Percentiles rank a stretch among this genome's conserved stretches.
phyloP scores from a whole-genome alignment of 2,797 vertebrate species.

The Balearica regulorum region DNA sequence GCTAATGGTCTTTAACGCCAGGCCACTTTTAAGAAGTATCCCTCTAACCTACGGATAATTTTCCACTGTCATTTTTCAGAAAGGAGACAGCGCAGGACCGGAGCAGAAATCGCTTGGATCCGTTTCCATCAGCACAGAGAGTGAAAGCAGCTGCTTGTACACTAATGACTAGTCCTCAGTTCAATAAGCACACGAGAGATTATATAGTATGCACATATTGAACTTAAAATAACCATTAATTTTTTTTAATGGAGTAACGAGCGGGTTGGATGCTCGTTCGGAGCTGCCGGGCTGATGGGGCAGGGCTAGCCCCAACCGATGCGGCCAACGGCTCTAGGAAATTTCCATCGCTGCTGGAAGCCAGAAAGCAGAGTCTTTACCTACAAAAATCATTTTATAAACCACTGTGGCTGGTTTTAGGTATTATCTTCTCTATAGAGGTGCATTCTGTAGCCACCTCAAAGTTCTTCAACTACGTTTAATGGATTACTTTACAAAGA shows the following conservation, averaged over 20 bases:
- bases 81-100: background rate
- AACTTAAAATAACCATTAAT: background rate
- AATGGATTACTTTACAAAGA: background rate
- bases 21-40: too few relatives aligned
- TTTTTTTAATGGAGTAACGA: background rate
- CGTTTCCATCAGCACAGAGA: background rate
- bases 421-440: background rate
- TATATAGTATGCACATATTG: background rate
- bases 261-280: background rate
- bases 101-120: background rate
- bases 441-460: background rate
- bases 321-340: background rate
- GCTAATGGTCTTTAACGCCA: fast-evolving
- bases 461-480: background rate
- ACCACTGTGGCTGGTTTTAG: background rate
- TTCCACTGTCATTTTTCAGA: background rate
- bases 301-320: background rate
- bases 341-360: fast-evolving
- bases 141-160: background rate
- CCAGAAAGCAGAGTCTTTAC: background rate
- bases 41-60: background rate
- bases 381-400: too few relatives aligned
- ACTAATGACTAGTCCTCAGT: fast-evolving
- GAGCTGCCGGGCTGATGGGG: background rate
- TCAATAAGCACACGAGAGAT: background rate